Percentiles rank a stretch among this genome's conserved stretches.
Conservation (phyloP, 64 coral and sea anemone genomes). For the Montipora foliosa region DNA sequence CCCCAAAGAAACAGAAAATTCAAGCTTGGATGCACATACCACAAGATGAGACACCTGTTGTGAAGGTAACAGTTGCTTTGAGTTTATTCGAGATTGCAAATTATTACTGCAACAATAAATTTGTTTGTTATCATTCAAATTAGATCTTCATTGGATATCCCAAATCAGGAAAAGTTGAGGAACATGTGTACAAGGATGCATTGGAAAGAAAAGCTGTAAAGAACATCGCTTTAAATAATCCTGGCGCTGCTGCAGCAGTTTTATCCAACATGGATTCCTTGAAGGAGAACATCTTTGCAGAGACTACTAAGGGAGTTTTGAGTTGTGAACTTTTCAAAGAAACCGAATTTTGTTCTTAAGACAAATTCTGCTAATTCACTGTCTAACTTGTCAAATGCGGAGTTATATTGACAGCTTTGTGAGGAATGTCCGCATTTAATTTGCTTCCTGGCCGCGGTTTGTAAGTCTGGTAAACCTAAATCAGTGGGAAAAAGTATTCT, state of each 20-base stretch:
- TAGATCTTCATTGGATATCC: neutral
- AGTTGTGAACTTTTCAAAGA: no score
- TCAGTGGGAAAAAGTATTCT: neutral
- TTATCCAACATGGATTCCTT: no score
- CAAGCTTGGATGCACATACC: neutral
- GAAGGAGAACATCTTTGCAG: no score
- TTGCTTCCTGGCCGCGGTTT: conserved; percentile 17
- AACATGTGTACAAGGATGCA: neutral
- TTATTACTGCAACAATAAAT: neutral
- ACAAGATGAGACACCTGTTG: neutral
- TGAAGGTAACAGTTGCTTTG: neutral
- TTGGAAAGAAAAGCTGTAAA: conserved; percentile 12
- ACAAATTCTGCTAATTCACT: neutral
- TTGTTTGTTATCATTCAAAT: no score
- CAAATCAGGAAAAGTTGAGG: conserved; percentile 12
- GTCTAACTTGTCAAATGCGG: neutral
- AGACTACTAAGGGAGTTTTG: no score
- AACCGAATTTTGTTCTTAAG: no score
- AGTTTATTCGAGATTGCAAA: neutral
- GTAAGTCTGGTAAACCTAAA: neutral
- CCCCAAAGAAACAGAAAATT: conserved; percentile 2
- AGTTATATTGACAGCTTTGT: conserved; percentile 12
- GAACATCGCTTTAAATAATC: no score
- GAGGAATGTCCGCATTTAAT: conserved; percentile 9
- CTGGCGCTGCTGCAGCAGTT: no score